phyloP scores from a whole-genome alignment of 2,888 invertebrate species.

The Pseudolycoriella hygida region DNA sequence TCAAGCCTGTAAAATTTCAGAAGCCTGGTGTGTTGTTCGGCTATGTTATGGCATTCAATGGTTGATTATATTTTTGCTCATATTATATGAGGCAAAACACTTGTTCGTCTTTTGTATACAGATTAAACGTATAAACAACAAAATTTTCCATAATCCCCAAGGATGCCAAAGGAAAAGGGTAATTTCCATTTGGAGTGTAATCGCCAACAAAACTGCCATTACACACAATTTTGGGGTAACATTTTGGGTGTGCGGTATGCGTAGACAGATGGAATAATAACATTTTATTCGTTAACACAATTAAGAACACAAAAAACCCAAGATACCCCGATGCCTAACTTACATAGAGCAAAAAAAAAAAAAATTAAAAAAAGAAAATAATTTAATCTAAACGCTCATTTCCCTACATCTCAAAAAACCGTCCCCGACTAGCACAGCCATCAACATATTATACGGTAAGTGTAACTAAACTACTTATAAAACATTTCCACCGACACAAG shows the following conservation, averaged over 20 bases:
- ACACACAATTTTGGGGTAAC: neutral
- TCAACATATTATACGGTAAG: too few species aligned
- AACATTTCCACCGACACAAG: neutral
- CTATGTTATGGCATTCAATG: too few species aligned
- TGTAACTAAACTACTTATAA: neutral
- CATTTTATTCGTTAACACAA: neutral
- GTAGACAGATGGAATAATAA: neutral
- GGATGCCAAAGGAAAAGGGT: constrained; percentile 2
- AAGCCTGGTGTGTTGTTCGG: too few species aligned
- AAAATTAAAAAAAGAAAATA: too few species aligned
- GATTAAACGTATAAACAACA: neutral
- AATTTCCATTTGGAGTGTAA: constrained; percentile 6
- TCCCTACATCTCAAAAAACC: too few species aligned
- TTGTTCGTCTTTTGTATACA: neutral
- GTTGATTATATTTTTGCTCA: too few species aligned
- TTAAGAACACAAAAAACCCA: too few species aligned
- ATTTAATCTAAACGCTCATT: too few species aligned
- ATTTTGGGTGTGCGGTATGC: neutral
- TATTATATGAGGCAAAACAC: neutral
- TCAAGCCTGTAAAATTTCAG: too few species aligned
- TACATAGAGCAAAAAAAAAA: neutral
- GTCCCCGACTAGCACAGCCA: too few species aligned
- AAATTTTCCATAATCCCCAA: constrained; percentile 3
- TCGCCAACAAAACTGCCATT: constrained; percentile 6
- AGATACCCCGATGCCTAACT: too few species aligned